These are phyloP conservation scores for Ianthella basta DNA, from an alignment of 37 sponge, comb jelly and placozoan species.

Conservation along the genomic window DNA sequence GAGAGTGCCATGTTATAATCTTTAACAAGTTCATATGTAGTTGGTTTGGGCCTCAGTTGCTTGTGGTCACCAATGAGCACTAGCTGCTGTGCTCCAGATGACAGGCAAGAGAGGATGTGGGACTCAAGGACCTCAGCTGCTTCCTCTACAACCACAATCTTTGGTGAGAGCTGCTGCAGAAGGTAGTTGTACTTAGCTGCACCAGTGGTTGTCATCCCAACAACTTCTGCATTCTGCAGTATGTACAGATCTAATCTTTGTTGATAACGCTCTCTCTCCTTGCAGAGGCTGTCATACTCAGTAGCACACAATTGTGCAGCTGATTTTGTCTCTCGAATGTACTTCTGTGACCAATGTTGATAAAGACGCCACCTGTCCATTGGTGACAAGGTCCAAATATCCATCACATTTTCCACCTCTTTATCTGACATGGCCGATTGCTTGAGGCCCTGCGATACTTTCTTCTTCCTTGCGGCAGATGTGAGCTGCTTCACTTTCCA, in stretches of 20 bases:
- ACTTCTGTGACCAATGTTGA: slow-evolving; percentile 52
- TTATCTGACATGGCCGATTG: slow-evolving; percentile 49
- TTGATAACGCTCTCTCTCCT: slow-evolving; percentile 33
- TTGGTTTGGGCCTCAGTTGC: slow-evolving; percentile 86
- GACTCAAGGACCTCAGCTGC: slow-evolving; percentile 94
- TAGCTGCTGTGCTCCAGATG: slow-evolving; percentile 80
- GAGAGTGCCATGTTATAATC: slow-evolving; percentile 79
- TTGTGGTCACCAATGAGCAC: slow-evolving; percentile 95
- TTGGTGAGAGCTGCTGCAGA: slow-evolving; percentile 61
- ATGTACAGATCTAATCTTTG: slow-evolving; percentile 40
- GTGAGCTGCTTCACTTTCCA: slow-evolving; percentile 51
- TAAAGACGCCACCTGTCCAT: slow-evolving; percentile 63
- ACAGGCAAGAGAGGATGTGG: slow-evolving; percentile 78
- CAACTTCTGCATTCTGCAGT: slow-evolving; percentile 58
- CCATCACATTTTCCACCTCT: slow-evolving; percentile 35
- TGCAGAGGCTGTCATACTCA: slow-evolving; percentile 33
- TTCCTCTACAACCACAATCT: slow-evolving; percentile 92
- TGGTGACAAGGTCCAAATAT: slow-evolving; percentile 32
- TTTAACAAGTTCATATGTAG: slow-evolving; percentile 68
- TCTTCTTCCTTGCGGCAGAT: slow-evolving; percentile 14
- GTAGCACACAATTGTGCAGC: background rate
- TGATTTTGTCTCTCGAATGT: slow-evolving; percentile 6
- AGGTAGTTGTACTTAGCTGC: slow-evolving; percentile 81
- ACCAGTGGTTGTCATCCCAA: slow-evolving; percentile 96
- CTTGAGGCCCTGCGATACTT: slow-evolving; percentile 30